phyloP scores from a whole-genome alignment of 2,113 vertebrate genomes.

The Sterrhoptilus dennistouni region DNA sequence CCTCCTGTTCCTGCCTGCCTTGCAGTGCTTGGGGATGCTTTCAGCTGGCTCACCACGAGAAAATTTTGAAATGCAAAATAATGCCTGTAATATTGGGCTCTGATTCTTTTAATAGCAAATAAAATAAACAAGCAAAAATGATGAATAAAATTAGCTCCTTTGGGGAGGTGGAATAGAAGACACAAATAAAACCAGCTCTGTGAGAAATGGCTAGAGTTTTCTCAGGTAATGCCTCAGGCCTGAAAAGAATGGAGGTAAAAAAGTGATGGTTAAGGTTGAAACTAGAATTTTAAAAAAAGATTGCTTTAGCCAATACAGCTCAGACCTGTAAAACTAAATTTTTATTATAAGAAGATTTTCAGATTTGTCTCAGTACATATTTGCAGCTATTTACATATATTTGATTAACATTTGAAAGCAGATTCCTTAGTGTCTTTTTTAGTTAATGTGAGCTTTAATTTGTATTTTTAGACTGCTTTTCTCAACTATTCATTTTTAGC shows the following conservation, averaged over 20 bases:
- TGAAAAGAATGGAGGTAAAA: not conserved
- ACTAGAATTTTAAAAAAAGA: not conserved
- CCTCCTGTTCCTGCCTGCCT: not conserved
- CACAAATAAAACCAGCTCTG: not conserved
- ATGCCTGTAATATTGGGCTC: not conserved
- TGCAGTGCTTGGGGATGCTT: not conserved
- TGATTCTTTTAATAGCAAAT: not conserved
- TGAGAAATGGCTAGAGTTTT: not conserved
- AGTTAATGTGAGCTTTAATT: constrained; percentile 62
- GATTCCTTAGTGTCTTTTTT: constrained; percentile 64
- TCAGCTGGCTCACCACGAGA: not conserved
- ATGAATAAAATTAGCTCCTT: not conserved
- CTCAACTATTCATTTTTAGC: constrained; percentile 57
- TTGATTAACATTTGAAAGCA: constrained; percentile 71
- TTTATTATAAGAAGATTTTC: constrained; percentile 63
- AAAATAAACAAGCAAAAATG: not conserved
- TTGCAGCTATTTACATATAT: constrained; percentile 67
- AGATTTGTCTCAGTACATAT: constrained; percentile 48
- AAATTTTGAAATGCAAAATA: constrained; percentile 14
- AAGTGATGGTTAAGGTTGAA: not conserved
- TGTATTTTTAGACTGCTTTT: constrained; percentile 64
- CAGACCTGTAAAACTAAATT: constrained; percentile 41
- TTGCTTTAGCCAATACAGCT: constrained; percentile 13
- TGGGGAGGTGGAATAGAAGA: not conserved
- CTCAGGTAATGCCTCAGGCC: not conserved